These are phyloP conservation scores for Nilaparvata lugens DNA, from an alignment of 1,140 invertebrate genomes.

Conservation along the genomic window DNA sequence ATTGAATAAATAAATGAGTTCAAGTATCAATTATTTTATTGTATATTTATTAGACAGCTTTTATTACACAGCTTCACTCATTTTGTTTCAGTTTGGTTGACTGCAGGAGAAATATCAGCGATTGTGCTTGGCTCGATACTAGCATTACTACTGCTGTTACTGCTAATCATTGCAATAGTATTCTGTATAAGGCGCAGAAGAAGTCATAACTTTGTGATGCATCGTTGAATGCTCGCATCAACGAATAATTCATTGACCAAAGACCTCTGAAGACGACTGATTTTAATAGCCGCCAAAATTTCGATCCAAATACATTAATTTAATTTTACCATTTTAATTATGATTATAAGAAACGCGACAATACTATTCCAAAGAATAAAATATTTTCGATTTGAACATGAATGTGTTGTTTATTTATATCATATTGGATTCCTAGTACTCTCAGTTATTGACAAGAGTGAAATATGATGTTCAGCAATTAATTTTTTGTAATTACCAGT, in stretches of 20 bases:
- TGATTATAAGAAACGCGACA: too few species aligned
- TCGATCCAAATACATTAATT: not conserved
- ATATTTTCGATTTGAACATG: not conserved
- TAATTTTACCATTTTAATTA: not conserved
- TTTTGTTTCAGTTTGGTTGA: constrained; percentile 24
- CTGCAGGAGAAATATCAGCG: constrained; percentile 20
- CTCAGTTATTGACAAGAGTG: too few species aligned
- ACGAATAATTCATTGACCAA: not conserved
- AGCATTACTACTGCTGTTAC: constrained; percentile 15
- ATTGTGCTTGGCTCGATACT: constrained; percentile 22
- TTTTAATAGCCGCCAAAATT: not conserved
- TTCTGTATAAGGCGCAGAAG: constrained; percentile 20
- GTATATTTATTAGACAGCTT: not conserved
- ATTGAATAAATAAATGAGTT: not conserved
- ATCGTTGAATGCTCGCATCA: not conserved
- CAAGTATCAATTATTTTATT: not conserved
- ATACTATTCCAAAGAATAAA: not conserved
- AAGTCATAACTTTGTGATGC: constrained; percentile 11
- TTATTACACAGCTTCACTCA: not conserved
- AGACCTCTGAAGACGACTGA: not conserved
- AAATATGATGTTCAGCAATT: too few species aligned
- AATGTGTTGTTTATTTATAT: not conserved
- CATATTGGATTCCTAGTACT: too few species aligned
- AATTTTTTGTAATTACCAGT: too few species aligned
- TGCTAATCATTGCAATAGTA: constrained; percentile 15